Evolutionary conservation across 2,797 vertebrate species (phyloP), one percentile per base, ranked within the genome.

Genomic region (Chaenodraco wilsoni): DNA sequence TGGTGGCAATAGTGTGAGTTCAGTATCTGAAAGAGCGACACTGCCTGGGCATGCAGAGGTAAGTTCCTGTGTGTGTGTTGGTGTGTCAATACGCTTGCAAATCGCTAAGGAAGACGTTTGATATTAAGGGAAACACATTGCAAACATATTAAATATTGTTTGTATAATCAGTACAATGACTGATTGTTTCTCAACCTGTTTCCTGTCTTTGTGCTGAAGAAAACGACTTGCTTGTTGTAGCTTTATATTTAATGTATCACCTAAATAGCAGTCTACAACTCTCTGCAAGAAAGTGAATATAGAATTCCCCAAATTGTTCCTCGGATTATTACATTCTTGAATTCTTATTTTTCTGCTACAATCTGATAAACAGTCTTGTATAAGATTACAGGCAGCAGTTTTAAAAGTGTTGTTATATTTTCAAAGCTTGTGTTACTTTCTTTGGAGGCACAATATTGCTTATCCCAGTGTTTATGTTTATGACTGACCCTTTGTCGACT

Each of bases 31-130:
- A 9, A 79, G 69, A 67, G 51, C 50, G 4, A 48, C 65, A 3
- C 84, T 93, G 71, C 93, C 94, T 9, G 94, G 90, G 70, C 69
- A 91, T 21, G 65, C 68, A 45, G 92, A 95, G 76, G 94, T 95
- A 81, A 85, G 88, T 83, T 46, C 12, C 2, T 3, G 8, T 40
- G 2, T 33, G 19, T 58, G 13, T 70, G 2, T 51, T 16, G 21
- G 5, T 52, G 17, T 70, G 62, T 66, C 9, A 8, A 46, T 2
- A 27, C 3, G 44, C 52, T 52, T 14, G 3, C 44, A 23, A 11
- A 16, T 52, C 9, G 3, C 44, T 37, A 11, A 16, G 23, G 16
- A 62, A 55, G 14, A 74, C 1, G 9, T 44, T 17, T 48, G n/a
- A 46, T 4, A 17, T 17, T 58, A 15, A 51, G 51, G 45, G 12